Evolutionary conservation across 2,797 vertebrate species (phyloP).

Genomic region (Rhabdophis nuchalis): DNA sequence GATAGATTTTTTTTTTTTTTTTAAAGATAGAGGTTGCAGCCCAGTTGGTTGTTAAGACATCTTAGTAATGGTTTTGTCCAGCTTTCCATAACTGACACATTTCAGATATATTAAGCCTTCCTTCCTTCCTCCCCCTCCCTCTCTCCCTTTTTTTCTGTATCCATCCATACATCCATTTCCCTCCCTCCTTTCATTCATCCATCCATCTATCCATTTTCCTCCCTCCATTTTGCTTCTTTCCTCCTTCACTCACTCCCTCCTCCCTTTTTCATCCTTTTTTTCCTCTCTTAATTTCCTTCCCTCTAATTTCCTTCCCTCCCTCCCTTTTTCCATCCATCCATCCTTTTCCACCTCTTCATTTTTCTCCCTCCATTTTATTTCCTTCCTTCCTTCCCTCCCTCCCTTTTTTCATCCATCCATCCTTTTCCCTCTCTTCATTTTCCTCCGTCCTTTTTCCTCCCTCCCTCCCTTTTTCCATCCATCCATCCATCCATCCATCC

Average conservation of each 20-base stretch:
- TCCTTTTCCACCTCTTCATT: too few species aligned
- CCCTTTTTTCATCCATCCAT: background rate
- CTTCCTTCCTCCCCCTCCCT: background rate
- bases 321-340: too few species aligned
- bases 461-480: background rate
- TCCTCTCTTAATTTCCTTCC: background rate
- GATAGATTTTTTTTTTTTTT: background rate
- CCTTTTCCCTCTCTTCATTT: too few species aligned
- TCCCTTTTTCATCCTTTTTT: accelerated
- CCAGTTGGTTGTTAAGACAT: background rate
- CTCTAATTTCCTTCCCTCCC: too few species aligned
- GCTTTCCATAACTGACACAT: background rate
- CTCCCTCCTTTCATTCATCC: too few species aligned
- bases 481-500: background rate
- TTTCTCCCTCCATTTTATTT: background rate
- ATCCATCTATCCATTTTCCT: too few species aligned
- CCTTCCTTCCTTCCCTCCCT: background rate
- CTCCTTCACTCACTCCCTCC: too few species aligned
- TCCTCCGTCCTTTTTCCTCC: background rate
- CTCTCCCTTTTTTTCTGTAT: too few species aligned
- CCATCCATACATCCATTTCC: too few species aligned
- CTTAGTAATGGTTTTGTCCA: background rate
- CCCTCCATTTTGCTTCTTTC: too few species aligned
- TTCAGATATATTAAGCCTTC: background rate
- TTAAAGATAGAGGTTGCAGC: background rate